Base-by-base conservation (phyloP, 2,888 invertebrate species). In the Saturnia pavonia region DNA sequence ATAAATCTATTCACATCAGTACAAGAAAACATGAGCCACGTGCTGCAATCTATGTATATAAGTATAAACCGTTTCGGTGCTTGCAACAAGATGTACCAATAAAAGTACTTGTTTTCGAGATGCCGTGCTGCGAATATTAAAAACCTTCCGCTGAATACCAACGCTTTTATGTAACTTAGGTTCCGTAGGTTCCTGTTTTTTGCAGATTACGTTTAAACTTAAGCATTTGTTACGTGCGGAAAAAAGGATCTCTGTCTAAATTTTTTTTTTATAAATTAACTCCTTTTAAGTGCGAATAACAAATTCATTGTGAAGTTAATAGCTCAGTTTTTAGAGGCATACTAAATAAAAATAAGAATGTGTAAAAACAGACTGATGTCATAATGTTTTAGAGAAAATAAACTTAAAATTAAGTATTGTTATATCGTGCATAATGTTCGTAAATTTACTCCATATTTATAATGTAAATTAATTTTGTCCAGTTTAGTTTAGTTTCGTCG, bases 51-150 rank as follows among this genome's bases (percentile, higher is more conserved):
- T 27, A 60, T 14, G 11, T 60, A 48, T 73, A 72, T 78, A 77
- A 77, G 34, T 34, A 76, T 77, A 75, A 76, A 74, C 72, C 71
- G 73, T 74, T 74, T 57, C 70, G 70, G 72, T 73, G 69, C 73
- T 76, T 76, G 72, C 72, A 71, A 76, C 75, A 76, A 78, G 82
- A 82, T 81, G 82, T 81, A 83, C 79, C 82, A 83, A 85, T 86
- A 86, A 86, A 85, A 82, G 81, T 81, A 79, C 79, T 82, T 78
- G 85, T 84, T 82, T 81, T 79, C 81, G 76, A 75, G 75, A 71
- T 78, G 76, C 74, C 78, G 77, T 77, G 77, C 75, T 70, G 77
- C 71, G 82, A 81, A 82, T 81, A 81, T 81, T 81, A 80, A 81
- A 80, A 78, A 77, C 69, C 27, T 63, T 51, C 51, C 69, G 42